These are phyloP conservation scores for Drosophila macrospina DNA, from an alignment of 2,888 invertebrate species.

Conservation along the genomic window DNA sequence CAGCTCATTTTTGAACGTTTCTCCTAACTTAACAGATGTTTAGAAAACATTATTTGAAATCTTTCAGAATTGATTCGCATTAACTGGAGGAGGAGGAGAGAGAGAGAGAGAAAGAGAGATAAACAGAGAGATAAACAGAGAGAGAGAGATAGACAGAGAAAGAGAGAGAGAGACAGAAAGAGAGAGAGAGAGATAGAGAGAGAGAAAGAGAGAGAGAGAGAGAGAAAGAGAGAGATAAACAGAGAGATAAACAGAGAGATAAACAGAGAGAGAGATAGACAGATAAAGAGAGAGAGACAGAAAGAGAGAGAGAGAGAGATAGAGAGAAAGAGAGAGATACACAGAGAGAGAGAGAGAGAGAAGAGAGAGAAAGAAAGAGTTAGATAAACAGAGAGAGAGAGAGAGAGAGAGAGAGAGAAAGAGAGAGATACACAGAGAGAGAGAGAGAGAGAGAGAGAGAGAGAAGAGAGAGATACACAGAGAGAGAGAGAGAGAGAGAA, in stretches of 20 bases:
- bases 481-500: background rate
- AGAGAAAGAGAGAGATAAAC: background rate
- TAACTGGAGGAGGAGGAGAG: too few species aligned
- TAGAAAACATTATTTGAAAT: too few species aligned
- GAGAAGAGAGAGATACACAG: background rate
- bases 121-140: too few species aligned
- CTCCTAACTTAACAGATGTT: too few species aligned
- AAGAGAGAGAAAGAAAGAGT: background rate
- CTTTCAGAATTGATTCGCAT: too few species aligned
- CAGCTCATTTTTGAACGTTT: too few species aligned
- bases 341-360: background rate
- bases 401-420: too few species aligned
- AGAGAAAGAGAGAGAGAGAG: slow-evolving; percentile 1
- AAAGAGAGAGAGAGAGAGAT: background rate
- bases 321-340: background rate
- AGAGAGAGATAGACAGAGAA: background rate
- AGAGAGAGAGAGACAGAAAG: slow-evolving; percentile 1
- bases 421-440: too few species aligned
- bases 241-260: too few species aligned
- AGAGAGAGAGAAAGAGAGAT: too few species aligned
- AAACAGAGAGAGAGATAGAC: too few species aligned
- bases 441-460: slow-evolving; percentile 1
- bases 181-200: background rate
- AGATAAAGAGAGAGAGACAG: background rate
- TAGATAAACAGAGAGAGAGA: too few species aligned